These are phyloP conservation scores for Neoarius graeffei DNA, from an alignment of 2,113 vertebrate species.

Conservation along the genomic window DNA sequence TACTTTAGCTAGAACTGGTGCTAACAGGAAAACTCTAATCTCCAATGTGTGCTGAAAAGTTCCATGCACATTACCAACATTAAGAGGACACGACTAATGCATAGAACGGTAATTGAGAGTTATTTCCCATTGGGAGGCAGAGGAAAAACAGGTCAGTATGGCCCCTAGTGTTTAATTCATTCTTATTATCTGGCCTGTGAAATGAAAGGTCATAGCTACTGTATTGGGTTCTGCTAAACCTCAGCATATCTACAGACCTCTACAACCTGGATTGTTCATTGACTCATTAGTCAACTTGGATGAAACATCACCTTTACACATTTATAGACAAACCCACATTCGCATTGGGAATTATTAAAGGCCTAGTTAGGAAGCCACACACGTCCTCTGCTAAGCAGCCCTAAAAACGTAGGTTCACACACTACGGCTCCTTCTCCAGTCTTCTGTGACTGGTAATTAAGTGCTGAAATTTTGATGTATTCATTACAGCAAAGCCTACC, in stretches of 20 bases:
- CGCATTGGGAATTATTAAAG: conserved; percentile 49
- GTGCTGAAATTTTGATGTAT: conserved; percentile 55
- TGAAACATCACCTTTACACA: neutral
- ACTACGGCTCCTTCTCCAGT: conserved; percentile 37
- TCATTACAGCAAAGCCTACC: conserved; percentile 50
- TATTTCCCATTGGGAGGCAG: conserved; percentile 30
- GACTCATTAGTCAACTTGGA: conserved; percentile 35
- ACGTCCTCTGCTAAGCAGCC: conserved; percentile 50
- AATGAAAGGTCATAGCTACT: conserved; percentile 49
- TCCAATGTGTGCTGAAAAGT: neutral
- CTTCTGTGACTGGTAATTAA: conserved; percentile 55
- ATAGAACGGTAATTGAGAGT: conserved; percentile 5
- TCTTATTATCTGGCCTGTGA: conserved; percentile 48
- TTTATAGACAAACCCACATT: conserved; percentile 33
- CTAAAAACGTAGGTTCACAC: conserved; percentile 33
- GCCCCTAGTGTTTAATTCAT: conserved; percentile 48
- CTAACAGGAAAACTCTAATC: conserved; percentile 25
- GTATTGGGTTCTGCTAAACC: conserved; percentile 13
- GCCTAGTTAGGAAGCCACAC: conserved; percentile 44
- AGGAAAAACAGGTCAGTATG: conserved; percentile 43
- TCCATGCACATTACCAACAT: neutral
- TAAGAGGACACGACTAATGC: conserved; percentile 20
- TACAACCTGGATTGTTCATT: neutral
- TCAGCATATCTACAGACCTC: conserved; percentile 13
- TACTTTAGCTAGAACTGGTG: conserved; percentile 5